phyloP scores from a whole-genome alignment of 2,113 vertebrate genomes.

The Onychostruthus taczanowskii region DNA sequence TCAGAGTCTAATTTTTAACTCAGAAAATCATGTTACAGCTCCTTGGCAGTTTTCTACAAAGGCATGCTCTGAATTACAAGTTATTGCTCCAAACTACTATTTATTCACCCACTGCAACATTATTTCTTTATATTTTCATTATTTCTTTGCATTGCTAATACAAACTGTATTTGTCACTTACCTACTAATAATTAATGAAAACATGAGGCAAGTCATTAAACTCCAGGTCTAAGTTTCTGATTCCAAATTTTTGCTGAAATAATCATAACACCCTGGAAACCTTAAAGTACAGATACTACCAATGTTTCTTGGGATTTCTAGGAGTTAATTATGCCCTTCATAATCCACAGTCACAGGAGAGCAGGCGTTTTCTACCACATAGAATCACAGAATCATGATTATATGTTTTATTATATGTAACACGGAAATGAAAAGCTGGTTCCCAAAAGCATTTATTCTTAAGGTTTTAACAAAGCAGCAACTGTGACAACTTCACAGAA shows the following conservation, averaged over 20 bases:
- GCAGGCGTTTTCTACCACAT: not conserved
- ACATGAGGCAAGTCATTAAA: not conserved
- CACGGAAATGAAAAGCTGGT: not conserved
- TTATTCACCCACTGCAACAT: not conserved
- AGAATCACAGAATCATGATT: not conserved
- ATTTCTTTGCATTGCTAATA: not conserved
- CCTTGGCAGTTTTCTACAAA: not conserved
- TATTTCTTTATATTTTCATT: not conserved
- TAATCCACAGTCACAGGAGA: not conserved
- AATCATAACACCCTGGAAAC: not conserved
- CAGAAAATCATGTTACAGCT: not conserved
- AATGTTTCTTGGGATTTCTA: not conserved
- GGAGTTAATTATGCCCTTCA: not conserved
- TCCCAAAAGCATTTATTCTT: not conserved
- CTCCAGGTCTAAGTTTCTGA: not conserved
- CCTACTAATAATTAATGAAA: not conserved
- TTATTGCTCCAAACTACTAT: not conserved
- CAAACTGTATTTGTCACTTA: not conserved
- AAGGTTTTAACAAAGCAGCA: not conserved
- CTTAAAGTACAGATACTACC: not conserved
- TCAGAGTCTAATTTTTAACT: not conserved
- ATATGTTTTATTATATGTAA: not conserved
- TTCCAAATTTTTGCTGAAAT: not conserved
- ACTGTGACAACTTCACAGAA: not conserved
- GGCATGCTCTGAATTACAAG: not conserved